Percentiles rank a stretch among this genome's conserved stretches.
Conservation (phyloP, 2,797 vertebrate species). For the Megalops cyprinoides region DNA sequence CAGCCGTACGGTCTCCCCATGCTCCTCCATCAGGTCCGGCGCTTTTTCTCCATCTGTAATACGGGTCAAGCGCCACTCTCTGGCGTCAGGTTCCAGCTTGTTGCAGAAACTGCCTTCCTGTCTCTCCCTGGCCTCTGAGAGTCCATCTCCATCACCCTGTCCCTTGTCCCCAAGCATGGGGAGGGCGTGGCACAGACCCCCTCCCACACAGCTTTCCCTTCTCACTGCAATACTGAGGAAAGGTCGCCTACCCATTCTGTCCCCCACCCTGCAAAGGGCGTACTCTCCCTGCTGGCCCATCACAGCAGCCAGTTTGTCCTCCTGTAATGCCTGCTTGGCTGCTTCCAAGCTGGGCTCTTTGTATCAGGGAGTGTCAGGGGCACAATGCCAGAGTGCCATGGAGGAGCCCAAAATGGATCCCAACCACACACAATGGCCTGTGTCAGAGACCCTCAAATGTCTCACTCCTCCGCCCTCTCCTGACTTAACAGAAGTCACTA, state of each 20-base stretch:
- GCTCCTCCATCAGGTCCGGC: constrained; percentile 71
- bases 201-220: constrained; percentile 85
- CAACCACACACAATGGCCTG: constrained; percentile 31
- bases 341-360: constrained; percentile 73
- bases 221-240: constrained; percentile 94
- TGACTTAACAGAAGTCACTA: constrained; percentile 19
- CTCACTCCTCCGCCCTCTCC: constrained; percentile 37
- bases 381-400: constrained; percentile 53
- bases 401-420: constrained; percentile 43
- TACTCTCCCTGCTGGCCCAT: constrained; percentile 79
- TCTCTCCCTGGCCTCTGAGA: constrained; percentile 76
- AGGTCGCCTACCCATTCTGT: constrained; percentile 75
- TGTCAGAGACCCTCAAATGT: constrained; percentile 34
- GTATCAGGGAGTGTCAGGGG: constrained; percentile 35
- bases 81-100: constrained; percentile 84
- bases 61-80: constrained; percentile 74
- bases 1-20: constrained; percentile 62
- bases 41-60: constrained; percentile 78
- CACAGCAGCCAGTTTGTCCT: constrained; percentile 66
- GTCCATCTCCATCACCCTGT: constrained; percentile 63
- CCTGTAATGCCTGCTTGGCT: constrained; percentile 73
- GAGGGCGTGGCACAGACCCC: constrained; percentile 65
- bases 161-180: constrained; percentile 61
- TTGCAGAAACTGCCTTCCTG: constrained; percentile 71
- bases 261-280: constrained; percentile 65